Conservation (phyloP, 2,888 invertebrate species). For the Calameuta pallipes region DNA sequence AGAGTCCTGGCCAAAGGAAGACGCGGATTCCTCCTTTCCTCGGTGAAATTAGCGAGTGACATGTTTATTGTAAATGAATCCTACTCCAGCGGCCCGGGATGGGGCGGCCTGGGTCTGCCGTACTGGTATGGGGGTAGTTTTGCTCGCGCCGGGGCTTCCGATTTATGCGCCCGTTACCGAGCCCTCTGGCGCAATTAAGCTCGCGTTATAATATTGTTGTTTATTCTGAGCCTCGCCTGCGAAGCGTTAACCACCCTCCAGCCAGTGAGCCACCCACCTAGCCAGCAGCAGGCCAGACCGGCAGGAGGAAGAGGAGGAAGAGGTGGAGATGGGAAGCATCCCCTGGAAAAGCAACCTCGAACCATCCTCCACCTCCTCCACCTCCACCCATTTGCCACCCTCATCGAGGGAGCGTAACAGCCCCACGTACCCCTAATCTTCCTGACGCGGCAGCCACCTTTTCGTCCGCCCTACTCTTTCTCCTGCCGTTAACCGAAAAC, state of each 20-base stretch:
- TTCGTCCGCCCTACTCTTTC: conserved; percentile 30
- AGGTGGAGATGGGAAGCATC: not conserved
- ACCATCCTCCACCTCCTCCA: not conserved
- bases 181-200: conserved; percentile 65
- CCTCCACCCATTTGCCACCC: not conserved
- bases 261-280: conserved; percentile 7
- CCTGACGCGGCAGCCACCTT: conserved; percentile 39
- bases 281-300: not conserved
- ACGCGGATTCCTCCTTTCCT: conserved; percentile 22
- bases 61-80: conserved; percentile 66
- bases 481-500: conserved; percentile 7
- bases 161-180: conserved; percentile 63
- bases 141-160: conserved; percentile 39
- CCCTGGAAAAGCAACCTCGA: not conserved
- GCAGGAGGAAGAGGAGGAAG: not conserved
- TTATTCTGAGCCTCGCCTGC: conserved; percentile 59
- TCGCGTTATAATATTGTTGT: conserved; percentile 65
- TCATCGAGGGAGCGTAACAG: conserved; percentile 10
- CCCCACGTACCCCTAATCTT: conserved; percentile 41
- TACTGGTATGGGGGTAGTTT: conserved; percentile 25
- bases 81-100: conserved; percentile 40
- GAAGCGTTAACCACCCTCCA: conserved; percentile 53
- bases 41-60: conserved; percentile 60
- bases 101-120: conserved; percentile 13
- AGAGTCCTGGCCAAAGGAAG: not conserved